These are phyloP conservation scores for Triops cancriformis DNA, from an alignment of 1,140 invertebrate genomes.

Conservation along the genomic window DNA sequence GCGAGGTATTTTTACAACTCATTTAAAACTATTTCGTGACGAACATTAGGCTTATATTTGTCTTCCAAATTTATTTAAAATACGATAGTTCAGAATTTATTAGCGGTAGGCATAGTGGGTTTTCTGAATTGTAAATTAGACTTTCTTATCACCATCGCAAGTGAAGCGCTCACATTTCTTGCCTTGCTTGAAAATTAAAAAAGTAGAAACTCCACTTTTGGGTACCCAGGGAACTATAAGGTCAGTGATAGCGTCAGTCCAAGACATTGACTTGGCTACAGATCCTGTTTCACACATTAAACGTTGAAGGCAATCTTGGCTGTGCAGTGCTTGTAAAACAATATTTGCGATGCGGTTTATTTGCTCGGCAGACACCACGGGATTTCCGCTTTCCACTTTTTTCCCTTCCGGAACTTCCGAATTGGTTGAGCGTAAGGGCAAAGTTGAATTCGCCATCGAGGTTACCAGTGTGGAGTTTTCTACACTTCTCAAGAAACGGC, in stretches of 20 bases:
- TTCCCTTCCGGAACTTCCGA: neutral
- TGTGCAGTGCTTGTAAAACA: neutral
- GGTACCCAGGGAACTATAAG: neutral
- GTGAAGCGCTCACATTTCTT: neutral
- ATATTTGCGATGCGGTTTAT: neutral
- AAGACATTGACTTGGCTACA: neutral
- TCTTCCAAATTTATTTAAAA: no score
- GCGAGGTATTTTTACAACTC: conserved; percentile 44
- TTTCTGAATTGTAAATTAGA: no score
- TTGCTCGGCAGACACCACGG: neutral
- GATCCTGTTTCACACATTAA: neutral
- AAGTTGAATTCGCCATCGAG: neutral
- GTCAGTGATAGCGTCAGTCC: neutral
- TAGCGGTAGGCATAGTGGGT: no score
- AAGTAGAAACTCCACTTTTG: neutral
- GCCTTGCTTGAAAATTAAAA: conserved; percentile 2
- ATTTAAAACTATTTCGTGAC: neutral
- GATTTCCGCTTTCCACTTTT: neutral
- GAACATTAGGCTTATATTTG: no score
- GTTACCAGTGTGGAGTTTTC: neutral
- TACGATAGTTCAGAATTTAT: no score
- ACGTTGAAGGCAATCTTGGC: neutral
- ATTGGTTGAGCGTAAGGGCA: neutral
- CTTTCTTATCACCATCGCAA: neutral
- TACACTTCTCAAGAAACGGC: neutral